Base-by-base conservation (phyloP, 2,797 vertebrate species). In the Myripristis jacobus region DNA sequence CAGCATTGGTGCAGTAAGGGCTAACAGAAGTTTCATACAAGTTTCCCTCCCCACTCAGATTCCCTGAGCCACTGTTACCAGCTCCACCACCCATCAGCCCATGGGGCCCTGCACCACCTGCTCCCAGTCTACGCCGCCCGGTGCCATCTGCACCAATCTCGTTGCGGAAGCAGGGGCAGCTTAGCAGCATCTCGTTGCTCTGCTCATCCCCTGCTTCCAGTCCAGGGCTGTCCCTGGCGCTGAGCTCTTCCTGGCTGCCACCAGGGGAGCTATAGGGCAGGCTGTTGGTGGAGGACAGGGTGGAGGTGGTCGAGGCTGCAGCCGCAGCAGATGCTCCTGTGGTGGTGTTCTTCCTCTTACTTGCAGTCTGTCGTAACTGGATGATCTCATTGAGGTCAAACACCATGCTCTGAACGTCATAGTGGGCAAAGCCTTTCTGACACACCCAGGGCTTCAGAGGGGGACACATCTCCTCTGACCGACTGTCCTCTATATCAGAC, bases 141-240 rank as follows among this genome's bases (percentile, higher is more conserved):
- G 95, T 95, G 65, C 85, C 77, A 82, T 98, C 96, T 1, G 95
- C 93, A 1, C 96, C 97, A 2, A 97, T 97, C 90, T 99, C 98
- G 29, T 98, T 99, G 81, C 97, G 95, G 88, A 99, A 99, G 83
- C 97, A 99, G 1, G 96, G 97, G 80, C 98, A 99, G 70, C 95
- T 96, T 81, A 97, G 92, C 31, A 99, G 94, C 68, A 99, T 95
- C 64, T 98, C 96, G 13, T 96, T 98, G 94, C 96, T 96, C 88
- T 96, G 97, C 80, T 97, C 96, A 0, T 98, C 96, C 50, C 81
- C 87, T 2, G 93, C 93, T 0, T 98, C 97, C 89, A 96, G 91
- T 70, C 94, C 79, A 18, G 96, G 96, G 86, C 92, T 96, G 76
- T 97, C 96, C 86, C 96, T 94, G n/a, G 93, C 94, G 83, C 91